Base-by-base conservation (phyloP, 2,888 invertebrate species). In the Chrysomela aeneicollis region DNA sequence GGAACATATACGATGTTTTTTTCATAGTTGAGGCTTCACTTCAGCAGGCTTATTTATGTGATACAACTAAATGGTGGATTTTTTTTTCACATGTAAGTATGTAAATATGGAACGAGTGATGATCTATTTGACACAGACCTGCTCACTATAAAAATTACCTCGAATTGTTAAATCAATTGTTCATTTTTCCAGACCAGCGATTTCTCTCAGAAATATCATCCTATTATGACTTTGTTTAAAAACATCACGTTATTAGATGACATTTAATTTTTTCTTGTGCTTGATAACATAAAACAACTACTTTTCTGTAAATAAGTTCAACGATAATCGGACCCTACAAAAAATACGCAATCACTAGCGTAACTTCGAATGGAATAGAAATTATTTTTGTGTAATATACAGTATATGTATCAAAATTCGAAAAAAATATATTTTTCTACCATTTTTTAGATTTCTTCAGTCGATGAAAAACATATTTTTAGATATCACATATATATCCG, bases 11-110 rank as follows among this genome's bases (percentile, higher is more conserved):
- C 30, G 57, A 60, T 57, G 62, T 54, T 55, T 52, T 58, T 30
- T 65, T 50, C 54, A 46, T 63, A 54, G 26, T 50, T 54, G 52
- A 55, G 60, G 63, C 66, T 55, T 52, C 59, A 55, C 26, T 55
- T 58, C 30, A 61, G 59, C 63, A 67, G 67, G 61, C 63, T 59
- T 42, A 58, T 63, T 49, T 61, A 58, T 49, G 8, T 47, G 42
- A 42, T 15, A 15, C 42, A 42, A 42, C 8, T 42, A n/a, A 10
- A 47, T 19, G 9, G 9, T 15, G 22, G 17, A 35, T 19, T 55
- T 49, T 35, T 59, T 51, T 54, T 63, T n/a, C n/a, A n/a, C 21
- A 53, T 59, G 59, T 18, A n/a, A 17, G n/a, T 46, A 26, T 57
- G 18, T 35, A 26, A 35, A 12, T n/a, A 10, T 32, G 42, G 49